Evolutionary conservation across 2,888 invertebrate genomes (phyloP).

Genomic region (Limnephilus lunatus): DNA sequence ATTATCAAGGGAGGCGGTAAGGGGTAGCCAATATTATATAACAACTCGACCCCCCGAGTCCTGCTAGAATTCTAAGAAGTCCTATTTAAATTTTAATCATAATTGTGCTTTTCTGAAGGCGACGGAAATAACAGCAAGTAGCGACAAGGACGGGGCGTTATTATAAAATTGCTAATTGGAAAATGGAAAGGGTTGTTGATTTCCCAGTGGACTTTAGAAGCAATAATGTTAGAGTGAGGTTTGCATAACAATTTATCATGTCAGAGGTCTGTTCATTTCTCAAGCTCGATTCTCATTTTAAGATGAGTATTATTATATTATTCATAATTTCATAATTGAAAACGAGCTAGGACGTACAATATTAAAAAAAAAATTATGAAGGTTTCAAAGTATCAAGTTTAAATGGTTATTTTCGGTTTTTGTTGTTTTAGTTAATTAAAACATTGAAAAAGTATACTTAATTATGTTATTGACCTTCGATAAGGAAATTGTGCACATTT

Average conservation of each 20-base stretch:
- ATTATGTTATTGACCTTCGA: too few relatives aligned
- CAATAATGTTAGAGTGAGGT: slow-evolving; percentile 17
- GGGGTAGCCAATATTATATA: background rate
- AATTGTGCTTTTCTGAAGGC: slow-evolving; percentile 32
- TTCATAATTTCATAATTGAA: background rate
- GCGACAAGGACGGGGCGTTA: slow-evolving; percentile 18
- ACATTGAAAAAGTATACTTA: too few relatives aligned
- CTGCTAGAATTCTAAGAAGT: slow-evolving; percentile 5
- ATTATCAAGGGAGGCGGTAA: too few relatives aligned
- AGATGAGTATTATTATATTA: background rate
- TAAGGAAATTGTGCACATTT: background rate
- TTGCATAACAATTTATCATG: slow-evolving; percentile 13
- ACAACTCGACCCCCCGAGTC: background rate
- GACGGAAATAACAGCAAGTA: slow-evolving; percentile 26
- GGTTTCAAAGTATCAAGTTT: background rate
- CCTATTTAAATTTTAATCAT: slow-evolving; percentile 44
- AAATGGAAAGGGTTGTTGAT: slow-evolving; percentile 39
- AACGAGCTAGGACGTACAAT: background rate
- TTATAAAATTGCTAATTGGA: slow-evolving; percentile 50
- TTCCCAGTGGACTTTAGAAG: slow-evolving; percentile 31
- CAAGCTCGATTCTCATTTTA: background rate
- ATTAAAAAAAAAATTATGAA: too few relatives aligned
- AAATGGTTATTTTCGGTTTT: background rate
- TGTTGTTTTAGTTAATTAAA: too few relatives aligned
- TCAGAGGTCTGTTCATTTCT: background rate